These are phyloP conservation scores for Bombus terrestris DNA, from an alignment of 1,140 invertebrate species.

Conservation along the genomic window DNA sequence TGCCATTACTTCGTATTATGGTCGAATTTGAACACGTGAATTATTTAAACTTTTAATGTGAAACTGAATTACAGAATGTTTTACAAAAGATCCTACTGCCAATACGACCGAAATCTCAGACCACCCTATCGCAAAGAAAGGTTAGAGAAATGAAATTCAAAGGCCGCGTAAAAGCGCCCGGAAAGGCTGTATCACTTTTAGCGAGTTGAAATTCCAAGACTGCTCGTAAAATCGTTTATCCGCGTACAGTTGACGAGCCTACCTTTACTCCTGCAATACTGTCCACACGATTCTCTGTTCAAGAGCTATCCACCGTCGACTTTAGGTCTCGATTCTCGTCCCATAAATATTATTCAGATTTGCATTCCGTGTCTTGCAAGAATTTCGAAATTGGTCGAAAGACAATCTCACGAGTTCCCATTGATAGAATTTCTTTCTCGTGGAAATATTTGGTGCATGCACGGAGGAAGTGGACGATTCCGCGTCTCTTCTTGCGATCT, in stretches of 20 bases:
- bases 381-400: neutral
- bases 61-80: neutral
- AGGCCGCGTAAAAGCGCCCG: neutral
- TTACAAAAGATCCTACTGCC: neutral
- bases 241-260: neutral
- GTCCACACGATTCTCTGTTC: neutral
- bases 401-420: neutral
- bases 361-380: neutral
- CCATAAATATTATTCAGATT: constrained; percentile 11
- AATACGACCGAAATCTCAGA: neutral
- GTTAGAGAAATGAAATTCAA: neutral
- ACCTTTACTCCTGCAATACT: neutral
- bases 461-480: constrained; percentile 12
- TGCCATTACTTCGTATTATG: too few species aligned
- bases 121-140: neutral
- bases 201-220: neutral
- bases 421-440: neutral
- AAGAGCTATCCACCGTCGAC: neutral
- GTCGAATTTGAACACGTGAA: too few species aligned
- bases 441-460: constrained; percentile 11
- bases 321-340: neutral
- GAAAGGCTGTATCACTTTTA: neutral
- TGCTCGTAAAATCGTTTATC: neutral
- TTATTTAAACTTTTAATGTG: neutral
- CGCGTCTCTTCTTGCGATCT: constrained; percentile 3